Base-by-base conservation (phyloP, 2,888 invertebrate species). In the Microplitis deprimator region DNA sequence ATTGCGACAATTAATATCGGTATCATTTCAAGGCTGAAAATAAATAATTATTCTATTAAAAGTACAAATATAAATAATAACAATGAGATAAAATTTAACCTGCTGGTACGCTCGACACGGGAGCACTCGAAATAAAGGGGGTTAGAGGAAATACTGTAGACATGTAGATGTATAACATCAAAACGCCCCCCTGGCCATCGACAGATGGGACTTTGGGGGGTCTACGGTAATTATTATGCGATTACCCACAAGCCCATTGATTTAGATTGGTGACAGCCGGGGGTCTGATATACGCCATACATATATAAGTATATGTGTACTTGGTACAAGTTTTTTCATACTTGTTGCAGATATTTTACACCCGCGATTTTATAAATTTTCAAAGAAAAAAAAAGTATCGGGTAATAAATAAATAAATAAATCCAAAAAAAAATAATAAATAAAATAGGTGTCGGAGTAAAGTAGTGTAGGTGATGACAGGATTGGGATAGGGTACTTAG, bases 191-290 rank as follows among this genome's bases (percentile, higher is more conserved):
- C 82, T 83, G 83, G 83, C 83, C 82, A 83, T 79, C 83, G 88
- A 89, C 89, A 89, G 89, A 89, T 89, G 89, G 85, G 83, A 85
- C 81, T 85, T 85, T 85, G 84, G 83, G 88, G 88, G 86, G 88
- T 86, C 87, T 84, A 79, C 83, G 84, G 88, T 89, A 89, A 89
- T 89, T 89, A 89, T 89, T 88, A 89, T 89, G 87, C 88, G 89
- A 89, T 89, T 89, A 89, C 88, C 89, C 89, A 88, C 89, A 88
- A 88, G 88, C 85, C 87, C 88, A 89, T 88, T 89, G 89, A 89
- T 89, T 89, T 88, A 89, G 88, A 89, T 88, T 87, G 87, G 83
- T 79, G 79, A 73, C 78, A 83, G 86, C 84, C 86, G 84, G 88
- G 87, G 84, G 85, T 82, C 84, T 77, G 79, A 29, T 29, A 29